Conservation (phyloP, 2,113 vertebrate genomes). For the Cranoglanis bouderius region DNA sequence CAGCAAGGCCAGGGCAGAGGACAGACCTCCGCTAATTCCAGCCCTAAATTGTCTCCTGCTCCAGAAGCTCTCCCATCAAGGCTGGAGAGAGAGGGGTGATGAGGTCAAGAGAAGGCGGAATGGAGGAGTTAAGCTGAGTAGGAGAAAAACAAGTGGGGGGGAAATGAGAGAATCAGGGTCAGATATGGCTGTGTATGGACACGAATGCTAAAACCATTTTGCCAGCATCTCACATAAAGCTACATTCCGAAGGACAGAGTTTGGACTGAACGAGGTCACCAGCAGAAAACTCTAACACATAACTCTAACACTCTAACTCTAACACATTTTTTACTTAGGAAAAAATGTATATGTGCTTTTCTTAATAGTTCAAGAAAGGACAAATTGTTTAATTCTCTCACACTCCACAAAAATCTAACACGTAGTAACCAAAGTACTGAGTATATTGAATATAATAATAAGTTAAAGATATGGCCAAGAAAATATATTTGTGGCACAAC, state of each 20-base stretch:
- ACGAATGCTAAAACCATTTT: conserved; percentile 17
- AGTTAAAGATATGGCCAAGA: neutral
- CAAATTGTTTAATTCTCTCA: neutral
- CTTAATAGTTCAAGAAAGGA: neutral
- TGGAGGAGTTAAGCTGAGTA: conserved; percentile 36
- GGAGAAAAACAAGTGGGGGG: conserved; percentile 34
- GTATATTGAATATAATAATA: neutral
- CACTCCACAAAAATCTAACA: neutral
- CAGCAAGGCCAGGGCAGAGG: conserved; percentile 59
- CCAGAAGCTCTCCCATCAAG: conserved; percentile 59
- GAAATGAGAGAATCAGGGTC: neutral
- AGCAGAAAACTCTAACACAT: too few relatives aligned
- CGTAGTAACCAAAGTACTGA: neutral
- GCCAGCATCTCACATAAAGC: neutral
- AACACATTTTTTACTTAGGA: too few relatives aligned
- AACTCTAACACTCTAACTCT: too few relatives aligned
- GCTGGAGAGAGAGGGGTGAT: conserved; percentile 58
- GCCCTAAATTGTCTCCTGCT: conserved; percentile 68
- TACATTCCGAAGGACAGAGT: neutral
- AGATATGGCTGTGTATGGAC: conserved; percentile 7
- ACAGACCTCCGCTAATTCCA: conserved; percentile 61
- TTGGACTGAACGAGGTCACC: neutral
- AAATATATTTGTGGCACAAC: too few relatives aligned
- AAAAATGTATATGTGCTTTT: neutral
- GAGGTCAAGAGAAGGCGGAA: conserved; percentile 52